phyloP scores from a whole-genome alignment of 2,888 invertebrate species.

The Metallyticus violacea region DNA sequence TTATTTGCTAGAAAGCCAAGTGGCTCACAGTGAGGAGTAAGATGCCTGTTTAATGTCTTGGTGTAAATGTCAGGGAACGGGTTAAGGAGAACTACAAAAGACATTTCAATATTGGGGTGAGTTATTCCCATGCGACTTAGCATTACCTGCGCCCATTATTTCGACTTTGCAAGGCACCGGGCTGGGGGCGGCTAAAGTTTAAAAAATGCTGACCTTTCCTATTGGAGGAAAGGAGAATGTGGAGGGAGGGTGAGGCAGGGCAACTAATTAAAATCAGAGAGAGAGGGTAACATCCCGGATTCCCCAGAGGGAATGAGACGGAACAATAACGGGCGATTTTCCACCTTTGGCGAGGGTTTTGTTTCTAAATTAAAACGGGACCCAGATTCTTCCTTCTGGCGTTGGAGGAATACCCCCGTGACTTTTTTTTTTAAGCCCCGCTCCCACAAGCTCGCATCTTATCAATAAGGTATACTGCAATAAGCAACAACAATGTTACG shows the following conservation, averaged over 20 bases:
- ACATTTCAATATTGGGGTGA: conserved; percentile 14
- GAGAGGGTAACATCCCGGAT: background rate
- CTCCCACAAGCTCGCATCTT: too few species aligned
- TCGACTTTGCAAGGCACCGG: background rate
- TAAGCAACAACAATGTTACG: too few species aligned
- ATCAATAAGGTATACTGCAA: too few species aligned
- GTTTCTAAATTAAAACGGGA: background rate
- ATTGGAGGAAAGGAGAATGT: background rate
- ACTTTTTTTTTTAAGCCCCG: background rate
- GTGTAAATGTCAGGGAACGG: conserved; percentile 21
- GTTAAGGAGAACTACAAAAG: conserved; percentile 15
- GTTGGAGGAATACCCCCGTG: background rate
- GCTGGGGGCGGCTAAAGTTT: conserved; percentile 27
- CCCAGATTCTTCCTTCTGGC: background rate
- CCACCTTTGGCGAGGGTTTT: background rate
- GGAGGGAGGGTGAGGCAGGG: background rate
- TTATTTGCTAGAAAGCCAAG: background rate
- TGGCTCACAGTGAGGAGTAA: too few species aligned
- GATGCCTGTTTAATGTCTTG: background rate
- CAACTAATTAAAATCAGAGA: conserved; percentile 17
- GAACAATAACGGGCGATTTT: background rate
- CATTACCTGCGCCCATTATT: conserved; percentile 27
- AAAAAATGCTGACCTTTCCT: conserved; percentile 30
- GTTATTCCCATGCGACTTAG: conserved; percentile 22
- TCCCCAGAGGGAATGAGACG: background rate